Percentiles rank a stretch among this genome's conserved stretches.
Evolutionary conservation across 2,888 invertebrate species (phyloP).

Genomic region (Meta bourneti): DNA sequence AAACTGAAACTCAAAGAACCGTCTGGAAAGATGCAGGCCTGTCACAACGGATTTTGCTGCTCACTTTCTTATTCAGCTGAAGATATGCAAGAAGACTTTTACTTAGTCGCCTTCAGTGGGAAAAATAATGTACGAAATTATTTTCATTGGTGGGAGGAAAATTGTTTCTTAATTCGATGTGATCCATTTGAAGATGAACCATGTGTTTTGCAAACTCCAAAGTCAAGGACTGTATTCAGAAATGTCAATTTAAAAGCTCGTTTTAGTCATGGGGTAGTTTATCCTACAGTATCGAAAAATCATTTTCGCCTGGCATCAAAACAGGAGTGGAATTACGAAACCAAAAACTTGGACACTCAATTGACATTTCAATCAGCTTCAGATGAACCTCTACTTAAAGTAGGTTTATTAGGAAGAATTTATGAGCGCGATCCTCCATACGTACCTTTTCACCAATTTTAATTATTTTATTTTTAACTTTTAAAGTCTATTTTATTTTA

Average conservation of each 20-base stretch:
- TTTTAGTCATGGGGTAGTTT: constrained; percentile 41
- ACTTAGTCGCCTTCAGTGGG: constrained; percentile 67
- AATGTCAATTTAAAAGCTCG: constrained; percentile 22
- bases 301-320: constrained; percentile 56
- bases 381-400: constrained; percentile 50
- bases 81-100: constrained; percentile 59
- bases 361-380: constrained; percentile 20
- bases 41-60: constrained; percentile 77
- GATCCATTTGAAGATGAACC: constrained; percentile 44
- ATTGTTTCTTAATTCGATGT: constrained; percentile 60
- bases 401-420: constrained; percentile 45
- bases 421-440: constrained; percentile 61
- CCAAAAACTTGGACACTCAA: background rate
- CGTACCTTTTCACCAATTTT: background rate
- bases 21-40: constrained; percentile 56
- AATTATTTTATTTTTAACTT: no score
- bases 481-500: no score
- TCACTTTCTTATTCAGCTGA: constrained; percentile 61
- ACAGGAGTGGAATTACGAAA: constrained; percentile 42
- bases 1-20: constrained; percentile 41
- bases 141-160: constrained; percentile 68
- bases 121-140: constrained; percentile 48
- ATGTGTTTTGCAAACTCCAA: constrained; percentile 37
- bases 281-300: constrained; percentile 58
- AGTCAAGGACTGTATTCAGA: constrained; percentile 59